Conservation (phyloP, 2,888 invertebrate genomes). For the Trachelus tabidus region DNA sequence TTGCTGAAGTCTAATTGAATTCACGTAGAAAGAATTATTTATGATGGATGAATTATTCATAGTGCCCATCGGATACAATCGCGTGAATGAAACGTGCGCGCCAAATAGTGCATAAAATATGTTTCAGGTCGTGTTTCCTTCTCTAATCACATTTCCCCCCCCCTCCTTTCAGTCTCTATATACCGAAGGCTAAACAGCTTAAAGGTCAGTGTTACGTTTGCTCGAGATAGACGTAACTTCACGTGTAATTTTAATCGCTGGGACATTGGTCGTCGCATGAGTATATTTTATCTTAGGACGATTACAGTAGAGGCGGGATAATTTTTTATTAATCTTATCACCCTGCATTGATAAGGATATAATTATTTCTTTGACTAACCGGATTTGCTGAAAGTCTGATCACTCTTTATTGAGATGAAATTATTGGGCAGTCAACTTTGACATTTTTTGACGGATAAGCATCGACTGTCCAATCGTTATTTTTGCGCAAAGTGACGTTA, state of each 20-base stretch:
- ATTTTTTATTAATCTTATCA: background rate
- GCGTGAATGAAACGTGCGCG: background rate
- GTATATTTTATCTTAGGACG: background rate
- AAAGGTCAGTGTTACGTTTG: background rate
- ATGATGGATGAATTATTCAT: background rate
- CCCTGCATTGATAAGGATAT: background rate
- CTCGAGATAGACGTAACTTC: background rate
- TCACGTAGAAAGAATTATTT: background rate
- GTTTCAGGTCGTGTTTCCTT: background rate
- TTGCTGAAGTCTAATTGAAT: background rate
- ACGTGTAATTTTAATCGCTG: background rate
- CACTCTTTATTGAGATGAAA: background rate
- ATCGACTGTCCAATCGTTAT: background rate
- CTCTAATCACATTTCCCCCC: background rate
- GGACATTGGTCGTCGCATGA: background rate
- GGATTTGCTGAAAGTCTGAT: background rate
- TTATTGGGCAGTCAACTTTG: background rate
- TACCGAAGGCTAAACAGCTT: background rate
- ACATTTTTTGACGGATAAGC: background rate
- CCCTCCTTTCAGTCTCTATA: background rate
- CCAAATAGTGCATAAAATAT: background rate
- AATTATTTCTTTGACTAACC: background rate
- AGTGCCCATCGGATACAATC: background rate
- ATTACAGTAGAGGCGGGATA: background rate
- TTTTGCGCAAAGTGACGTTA: background rate